Conservation (phyloP, 2,113 vertebrate species). For the Crotalus helleri region DNA sequence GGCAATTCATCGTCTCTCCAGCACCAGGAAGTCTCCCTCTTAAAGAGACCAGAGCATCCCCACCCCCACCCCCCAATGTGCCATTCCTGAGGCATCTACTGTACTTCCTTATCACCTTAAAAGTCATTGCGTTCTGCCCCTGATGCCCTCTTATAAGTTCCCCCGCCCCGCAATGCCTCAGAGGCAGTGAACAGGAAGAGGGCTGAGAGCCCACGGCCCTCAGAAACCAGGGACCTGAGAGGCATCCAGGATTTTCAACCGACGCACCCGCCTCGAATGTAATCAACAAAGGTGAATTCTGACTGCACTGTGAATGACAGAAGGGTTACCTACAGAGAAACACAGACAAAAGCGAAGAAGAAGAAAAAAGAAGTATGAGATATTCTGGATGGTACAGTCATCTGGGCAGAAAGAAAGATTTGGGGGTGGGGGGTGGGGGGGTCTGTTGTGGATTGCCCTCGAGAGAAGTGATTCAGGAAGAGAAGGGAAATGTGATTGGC, state of each 20-base stretch:
- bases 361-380: too few species aligned
- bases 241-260: not conserved
- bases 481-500: too few species aligned
- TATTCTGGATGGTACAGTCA: not conserved
- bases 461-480: not conserved
- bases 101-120: too few species aligned
- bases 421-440: too few species aligned
- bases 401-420: not conserved
- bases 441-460: not conserved
- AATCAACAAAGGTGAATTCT: constrained; percentile 97
- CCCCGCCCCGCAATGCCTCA: not conserved
- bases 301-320: constrained; percentile 96
- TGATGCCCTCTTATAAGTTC: fast-evolving
- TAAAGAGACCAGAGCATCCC: too few species aligned
- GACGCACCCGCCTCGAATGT: constrained; percentile 96
- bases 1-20: not conserved
- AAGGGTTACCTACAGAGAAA: constrained; percentile 82
- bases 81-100: not conserved
- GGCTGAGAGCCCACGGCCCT: not conserved
- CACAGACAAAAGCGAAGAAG: not conserved
- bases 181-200: not conserved
- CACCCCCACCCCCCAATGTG: too few species aligned
- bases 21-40: fast-evolving
- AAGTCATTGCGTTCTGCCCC: not conserved
- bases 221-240: not conserved